A percentile compares a stretch with the other conserved stretches of the same genome.
phyloP scores from a whole-genome alignment of 2,797 vertebrate genomes.

The Sebastes jordani region DNA sequence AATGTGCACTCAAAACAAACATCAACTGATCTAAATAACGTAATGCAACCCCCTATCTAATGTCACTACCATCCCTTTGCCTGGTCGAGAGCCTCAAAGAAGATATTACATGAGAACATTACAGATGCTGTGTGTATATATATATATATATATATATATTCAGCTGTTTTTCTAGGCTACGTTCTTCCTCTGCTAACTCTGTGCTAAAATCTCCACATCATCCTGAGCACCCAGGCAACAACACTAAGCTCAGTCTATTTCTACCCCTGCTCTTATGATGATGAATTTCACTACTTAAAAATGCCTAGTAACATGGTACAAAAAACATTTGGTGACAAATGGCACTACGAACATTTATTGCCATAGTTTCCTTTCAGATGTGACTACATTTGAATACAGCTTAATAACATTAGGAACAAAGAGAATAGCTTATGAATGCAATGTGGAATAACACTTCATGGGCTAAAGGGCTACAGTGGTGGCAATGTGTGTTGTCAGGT shows the following conservation, averaged over 20 bases:
- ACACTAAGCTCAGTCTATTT: conserved; percentile 49
- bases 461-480: neutral
- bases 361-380: neutral
- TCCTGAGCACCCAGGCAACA: conserved; percentile 50
- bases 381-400: neutral
- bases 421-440: neutral
- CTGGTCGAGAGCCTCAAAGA: conserved; percentile 1
- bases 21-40: neutral
- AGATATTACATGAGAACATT: neutral
- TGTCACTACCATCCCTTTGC: neutral
- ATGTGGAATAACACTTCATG: neutral
- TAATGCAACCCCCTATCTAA: neutral
- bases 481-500: neutral
- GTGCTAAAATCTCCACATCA: conserved; percentile 30
- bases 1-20: conserved; percentile 4
- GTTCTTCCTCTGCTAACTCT: conserved; percentile 2
- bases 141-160: neutral
- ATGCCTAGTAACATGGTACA: neutral
- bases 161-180: neutral
- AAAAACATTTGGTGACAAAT: neutral
- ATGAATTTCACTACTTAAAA: conserved; percentile 38
- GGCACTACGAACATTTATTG: neutral
- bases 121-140: neutral
- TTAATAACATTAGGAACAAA: neutral
- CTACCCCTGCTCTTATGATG: conserved; percentile 25